Evolutionary conservation across 2,113 vertebrate genomes (phyloP).

Genomic region (Anarrhichthys ocellatus): DNA sequence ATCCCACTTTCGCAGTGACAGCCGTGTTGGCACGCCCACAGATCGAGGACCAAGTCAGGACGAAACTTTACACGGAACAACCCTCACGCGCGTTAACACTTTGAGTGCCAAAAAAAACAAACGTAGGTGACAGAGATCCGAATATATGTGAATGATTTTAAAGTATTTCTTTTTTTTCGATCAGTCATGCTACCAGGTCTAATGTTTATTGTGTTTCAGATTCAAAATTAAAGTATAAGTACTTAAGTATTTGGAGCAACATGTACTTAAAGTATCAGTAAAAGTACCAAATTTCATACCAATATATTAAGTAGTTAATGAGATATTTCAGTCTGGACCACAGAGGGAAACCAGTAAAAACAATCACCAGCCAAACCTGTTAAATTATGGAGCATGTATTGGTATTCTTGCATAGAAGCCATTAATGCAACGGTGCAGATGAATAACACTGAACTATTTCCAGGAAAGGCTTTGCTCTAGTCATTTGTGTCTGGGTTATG

Average conservation of each 20-base stretch:
- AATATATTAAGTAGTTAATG: too few species aligned
- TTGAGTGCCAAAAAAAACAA: background rate
- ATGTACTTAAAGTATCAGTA: background rate
- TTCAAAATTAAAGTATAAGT: background rate
- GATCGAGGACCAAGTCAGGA: constrained; percentile 2
- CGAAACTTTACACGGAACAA: constrained; percentile 40
- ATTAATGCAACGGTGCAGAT: background rate
- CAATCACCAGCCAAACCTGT: too few species aligned
- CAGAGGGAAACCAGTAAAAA: too few species aligned
- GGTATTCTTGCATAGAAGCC: background rate
- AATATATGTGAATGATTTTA: background rate
- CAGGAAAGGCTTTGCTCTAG: background rate
- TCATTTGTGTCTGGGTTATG: background rate
- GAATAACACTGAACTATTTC: background rate
- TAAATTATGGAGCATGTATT: background rate
- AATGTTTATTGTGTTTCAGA: background rate
- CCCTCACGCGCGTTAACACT: constrained; percentile 40
- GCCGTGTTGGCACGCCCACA: constrained; percentile 55
- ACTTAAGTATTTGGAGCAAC: background rate
- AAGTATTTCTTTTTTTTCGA: background rate
- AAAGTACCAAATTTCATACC: background rate
- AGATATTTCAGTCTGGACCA: too few species aligned
- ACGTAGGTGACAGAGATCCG: constrained; percentile 31
- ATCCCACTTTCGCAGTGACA: constrained; percentile 19
- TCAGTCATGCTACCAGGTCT: background rate